Evolutionary conservation across 2,113 vertebrate species (phyloP).

Genomic region (Columba livia): DNA sequence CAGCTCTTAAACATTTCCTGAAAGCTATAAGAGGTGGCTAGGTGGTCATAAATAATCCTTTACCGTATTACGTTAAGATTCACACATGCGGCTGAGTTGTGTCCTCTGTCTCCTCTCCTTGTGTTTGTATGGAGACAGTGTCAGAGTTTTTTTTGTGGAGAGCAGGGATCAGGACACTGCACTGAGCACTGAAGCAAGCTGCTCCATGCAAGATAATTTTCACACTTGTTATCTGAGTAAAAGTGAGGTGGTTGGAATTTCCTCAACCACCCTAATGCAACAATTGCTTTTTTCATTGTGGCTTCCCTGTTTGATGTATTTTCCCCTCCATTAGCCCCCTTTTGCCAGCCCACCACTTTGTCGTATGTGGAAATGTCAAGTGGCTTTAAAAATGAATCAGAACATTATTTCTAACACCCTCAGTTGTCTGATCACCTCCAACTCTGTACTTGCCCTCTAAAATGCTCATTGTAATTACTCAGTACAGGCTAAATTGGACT

Average conservation of each 20-base stretch:
- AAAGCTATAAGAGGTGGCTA: neutral
- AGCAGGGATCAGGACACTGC: neutral
- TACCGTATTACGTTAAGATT: neutral
- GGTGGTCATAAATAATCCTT: neutral
- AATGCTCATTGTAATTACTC: neutral
- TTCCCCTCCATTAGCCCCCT: neutral
- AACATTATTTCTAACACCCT: neutral
- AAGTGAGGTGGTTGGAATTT: neutral
- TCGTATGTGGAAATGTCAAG: conserved; percentile 44
- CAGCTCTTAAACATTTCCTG: neutral
- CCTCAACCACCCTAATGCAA: neutral
- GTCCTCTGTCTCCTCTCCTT: neutral
- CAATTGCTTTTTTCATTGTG: conserved; percentile 23
- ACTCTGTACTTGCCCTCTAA: neutral
- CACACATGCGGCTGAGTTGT: neutral
- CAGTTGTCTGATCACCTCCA: neutral
- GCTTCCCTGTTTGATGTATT: neutral
- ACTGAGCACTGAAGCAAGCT: neutral
- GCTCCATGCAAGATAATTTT: neutral
- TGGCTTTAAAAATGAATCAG: conserved; percentile 56
- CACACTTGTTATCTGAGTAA: neutral
- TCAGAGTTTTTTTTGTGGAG: neutral
- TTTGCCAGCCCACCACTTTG: neutral
- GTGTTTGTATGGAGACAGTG: neutral
- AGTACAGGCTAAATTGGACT: neutral